Conservation (phyloP, 2,113 vertebrate species). For the Peromyscus leucopus region DNA sequence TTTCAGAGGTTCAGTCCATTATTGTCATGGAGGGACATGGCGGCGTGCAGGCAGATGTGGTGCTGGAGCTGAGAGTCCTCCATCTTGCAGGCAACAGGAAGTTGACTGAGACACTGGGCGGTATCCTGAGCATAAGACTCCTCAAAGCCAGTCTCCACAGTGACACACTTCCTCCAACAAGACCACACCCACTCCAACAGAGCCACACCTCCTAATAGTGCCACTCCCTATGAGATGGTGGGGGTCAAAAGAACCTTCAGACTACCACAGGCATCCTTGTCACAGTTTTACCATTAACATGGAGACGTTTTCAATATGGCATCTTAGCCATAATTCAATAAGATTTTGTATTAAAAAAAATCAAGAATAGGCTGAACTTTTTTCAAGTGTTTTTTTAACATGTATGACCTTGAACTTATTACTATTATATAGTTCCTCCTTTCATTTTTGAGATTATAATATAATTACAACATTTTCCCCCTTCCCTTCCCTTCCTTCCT, state of each 20-base stretch:
- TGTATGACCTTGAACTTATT: not conserved
- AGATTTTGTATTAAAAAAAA: not conserved
- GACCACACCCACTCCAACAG: not conserved
- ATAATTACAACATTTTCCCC: not conserved
- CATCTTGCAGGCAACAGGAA: not conserved
- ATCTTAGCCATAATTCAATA: not conserved
- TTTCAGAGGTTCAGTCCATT: not conserved
- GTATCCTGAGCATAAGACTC: not conserved
- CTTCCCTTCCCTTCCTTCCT: not conserved
- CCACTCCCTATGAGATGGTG: not conserved
- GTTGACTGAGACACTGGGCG: not conserved
- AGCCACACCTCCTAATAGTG: not conserved
- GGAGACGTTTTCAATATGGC: not conserved
- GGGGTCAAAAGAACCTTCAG: too few relatives aligned
- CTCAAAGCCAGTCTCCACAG: not conserved
- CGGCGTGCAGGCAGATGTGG: not conserved
- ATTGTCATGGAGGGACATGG: not conserved
- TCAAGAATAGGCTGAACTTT: not conserved
- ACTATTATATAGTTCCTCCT: not conserved
- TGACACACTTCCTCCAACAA: not conserved
- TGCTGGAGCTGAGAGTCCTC: not conserved
- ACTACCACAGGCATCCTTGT: not conserved
- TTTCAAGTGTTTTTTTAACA: not conserved
- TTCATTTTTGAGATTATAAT: not conserved
- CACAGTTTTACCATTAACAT: not conserved